phyloP scores from a whole-genome alignment of 2,797 vertebrate genomes.

The Mastacembelus armatus region DNA sequence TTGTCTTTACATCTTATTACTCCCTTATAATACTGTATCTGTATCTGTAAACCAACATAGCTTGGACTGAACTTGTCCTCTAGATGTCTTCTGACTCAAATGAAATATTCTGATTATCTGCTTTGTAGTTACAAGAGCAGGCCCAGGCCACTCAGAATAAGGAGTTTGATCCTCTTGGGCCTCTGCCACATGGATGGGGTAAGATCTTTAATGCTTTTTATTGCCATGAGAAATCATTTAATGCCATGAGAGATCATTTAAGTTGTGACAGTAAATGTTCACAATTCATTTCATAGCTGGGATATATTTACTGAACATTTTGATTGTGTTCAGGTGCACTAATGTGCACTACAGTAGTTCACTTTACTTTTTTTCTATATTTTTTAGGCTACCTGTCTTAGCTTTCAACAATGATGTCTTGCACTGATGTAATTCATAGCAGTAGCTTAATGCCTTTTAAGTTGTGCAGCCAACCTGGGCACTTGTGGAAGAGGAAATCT shows the following conservation, averaged over 20 bases:
- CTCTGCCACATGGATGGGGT: slow-evolving; percentile 97
- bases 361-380: too few relatives aligned
- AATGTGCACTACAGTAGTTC: too few relatives aligned
- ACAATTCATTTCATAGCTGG: not conserved
- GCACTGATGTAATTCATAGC: not conserved
- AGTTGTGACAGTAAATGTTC: not conserved
- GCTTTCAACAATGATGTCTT: not conserved
- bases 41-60: not conserved
- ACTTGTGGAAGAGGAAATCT: not conserved
- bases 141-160: slow-evolving; percentile 89
- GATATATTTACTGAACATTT: not conserved
- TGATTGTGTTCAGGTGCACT: not conserved
- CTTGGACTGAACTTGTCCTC: too few relatives aligned
- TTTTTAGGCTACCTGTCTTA: not conserved
- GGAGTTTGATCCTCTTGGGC: slow-evolving; percentile 97
- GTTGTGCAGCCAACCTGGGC: not conserved
- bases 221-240: not conserved
- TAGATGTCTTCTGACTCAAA: not conserved
- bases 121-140: slow-evolving; percentile 88
- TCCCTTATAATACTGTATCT: not conserved
- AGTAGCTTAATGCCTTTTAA: not conserved
- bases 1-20: too few relatives aligned
- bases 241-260: not conserved
- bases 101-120: slow-evolving; percentile 2
- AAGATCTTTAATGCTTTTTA: slow-evolving; percentile 61